Percentiles rank a stretch among this genome's conserved stretches.
phyloP scores from a whole-genome alignment of 2,797 vertebrate species.

The Enteromius treurensis region DNA sequence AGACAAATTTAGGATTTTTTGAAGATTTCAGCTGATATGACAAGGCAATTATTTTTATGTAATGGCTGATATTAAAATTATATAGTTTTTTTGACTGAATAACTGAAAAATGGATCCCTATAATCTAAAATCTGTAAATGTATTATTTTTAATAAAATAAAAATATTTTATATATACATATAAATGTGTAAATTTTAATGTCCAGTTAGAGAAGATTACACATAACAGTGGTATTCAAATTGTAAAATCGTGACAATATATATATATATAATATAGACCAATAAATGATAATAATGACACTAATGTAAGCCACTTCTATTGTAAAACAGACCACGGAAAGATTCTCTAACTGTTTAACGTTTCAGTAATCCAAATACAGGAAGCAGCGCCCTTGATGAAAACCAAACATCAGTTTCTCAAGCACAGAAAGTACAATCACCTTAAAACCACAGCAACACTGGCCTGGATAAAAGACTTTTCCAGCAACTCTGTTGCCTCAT shows the following conservation, averaged over 20 bases:
- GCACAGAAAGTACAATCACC: slow-evolving; percentile 4
- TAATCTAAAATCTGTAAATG: background rate
- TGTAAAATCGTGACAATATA: background rate
- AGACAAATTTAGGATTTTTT: background rate
- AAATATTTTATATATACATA: no score
- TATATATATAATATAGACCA: background rate
- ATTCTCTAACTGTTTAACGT: background rate
- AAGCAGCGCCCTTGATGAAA: background rate
- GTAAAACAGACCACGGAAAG: background rate
- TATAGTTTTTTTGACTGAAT: background rate
- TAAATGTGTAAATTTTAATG: no score
- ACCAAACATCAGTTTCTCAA: background rate
- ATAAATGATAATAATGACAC: background rate
- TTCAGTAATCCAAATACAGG: slow-evolving; percentile 11
- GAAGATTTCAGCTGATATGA: background rate
- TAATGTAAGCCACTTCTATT: background rate
- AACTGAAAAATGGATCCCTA: background rate
- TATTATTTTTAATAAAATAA: background rate
- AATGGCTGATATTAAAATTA: background rate
- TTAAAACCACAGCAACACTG: background rate
- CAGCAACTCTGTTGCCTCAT: background rate
- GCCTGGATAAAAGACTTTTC: background rate
- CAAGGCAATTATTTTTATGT: background rate
- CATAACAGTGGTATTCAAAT: background rate
- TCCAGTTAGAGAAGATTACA: background rate